phyloP scores from a whole-genome alignment of 2,888 invertebrate genomes.

The Synergus gifuensis region DNA sequence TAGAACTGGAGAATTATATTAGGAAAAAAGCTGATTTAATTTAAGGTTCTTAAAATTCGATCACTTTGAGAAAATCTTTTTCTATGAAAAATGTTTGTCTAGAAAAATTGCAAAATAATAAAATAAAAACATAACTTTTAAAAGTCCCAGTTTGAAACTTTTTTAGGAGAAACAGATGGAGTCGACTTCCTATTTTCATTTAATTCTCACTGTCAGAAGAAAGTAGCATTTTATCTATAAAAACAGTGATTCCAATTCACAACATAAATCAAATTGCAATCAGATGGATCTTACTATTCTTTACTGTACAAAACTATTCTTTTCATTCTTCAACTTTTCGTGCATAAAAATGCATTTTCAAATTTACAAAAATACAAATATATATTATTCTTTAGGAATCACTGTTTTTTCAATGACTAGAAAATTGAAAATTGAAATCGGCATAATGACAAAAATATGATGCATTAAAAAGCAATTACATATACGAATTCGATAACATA shows the following conservation, averaged over 20 bases:
- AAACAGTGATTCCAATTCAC: background rate
- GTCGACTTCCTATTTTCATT: background rate
- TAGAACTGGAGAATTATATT: too few species aligned
- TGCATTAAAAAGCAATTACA: slow-evolving; percentile 11
- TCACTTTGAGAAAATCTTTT: too few species aligned
- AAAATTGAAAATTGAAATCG: background rate
- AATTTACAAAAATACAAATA: background rate
- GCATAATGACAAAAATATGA: background rate
- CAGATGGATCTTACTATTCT: background rate
- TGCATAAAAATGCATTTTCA: too few species aligned
- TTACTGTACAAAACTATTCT: background rate
- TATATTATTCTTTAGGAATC: background rate
- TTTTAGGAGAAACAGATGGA: too few species aligned
- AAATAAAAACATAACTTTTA: too few species aligned
- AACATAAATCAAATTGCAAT: background rate
- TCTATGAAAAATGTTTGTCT: too few species aligned
- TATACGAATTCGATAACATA: background rate
- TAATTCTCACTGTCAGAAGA: background rate
- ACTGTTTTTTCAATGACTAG: background rate
- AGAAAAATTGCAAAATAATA: too few species aligned
- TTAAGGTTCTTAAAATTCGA: too few species aligned
- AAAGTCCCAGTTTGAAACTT: too few species aligned
- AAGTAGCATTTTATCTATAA: background rate
- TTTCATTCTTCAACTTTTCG: background rate
- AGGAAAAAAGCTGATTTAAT: too few species aligned